These are phyloP conservation scores for Datnioides undecimradiatus DNA, from an alignment of 2,113 vertebrate species.

Conservation along the genomic window DNA sequence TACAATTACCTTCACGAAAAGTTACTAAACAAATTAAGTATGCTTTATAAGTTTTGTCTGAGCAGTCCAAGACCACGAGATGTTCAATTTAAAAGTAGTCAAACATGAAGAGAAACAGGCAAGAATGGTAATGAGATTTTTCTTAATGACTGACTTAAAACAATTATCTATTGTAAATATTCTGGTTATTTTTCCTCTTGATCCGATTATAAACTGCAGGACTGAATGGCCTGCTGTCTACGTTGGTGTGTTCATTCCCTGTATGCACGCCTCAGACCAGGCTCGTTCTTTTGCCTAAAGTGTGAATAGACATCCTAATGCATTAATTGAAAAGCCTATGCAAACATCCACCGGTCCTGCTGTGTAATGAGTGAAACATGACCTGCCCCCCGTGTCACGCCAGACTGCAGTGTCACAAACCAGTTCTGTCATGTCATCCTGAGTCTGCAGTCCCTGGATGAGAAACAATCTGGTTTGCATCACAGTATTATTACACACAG, in stretches of 20 bases:
- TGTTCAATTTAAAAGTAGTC: too few relatives aligned
- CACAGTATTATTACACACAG: constrained; percentile 40
- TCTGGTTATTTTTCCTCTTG: background rate
- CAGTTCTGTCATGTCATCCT: constrained; percentile 80
- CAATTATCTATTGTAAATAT: background rate
- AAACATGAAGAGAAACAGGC: too few relatives aligned
- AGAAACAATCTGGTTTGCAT: constrained; percentile 59
- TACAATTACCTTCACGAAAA: background rate
- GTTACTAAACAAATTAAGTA: background rate
- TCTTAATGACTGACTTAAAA: background rate
- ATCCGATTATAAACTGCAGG: background rate
- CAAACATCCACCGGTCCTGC: background rate
- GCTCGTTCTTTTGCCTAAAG: background rate
- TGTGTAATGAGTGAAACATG: background rate
- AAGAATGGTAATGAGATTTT: background rate
- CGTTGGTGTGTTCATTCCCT: background rate
- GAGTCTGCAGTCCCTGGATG: constrained; percentile 60
- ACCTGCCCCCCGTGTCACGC: background rate
- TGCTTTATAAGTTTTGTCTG: background rate
- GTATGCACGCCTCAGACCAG: background rate
- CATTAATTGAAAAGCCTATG: background rate
- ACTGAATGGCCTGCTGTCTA: background rate
- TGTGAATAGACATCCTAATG: background rate
- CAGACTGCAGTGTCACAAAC: constrained; percentile 1
- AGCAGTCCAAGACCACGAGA: background rate